phyloP scores from a whole-genome alignment of 2,113 vertebrate species.

The Maccullochella peelii region DNA sequence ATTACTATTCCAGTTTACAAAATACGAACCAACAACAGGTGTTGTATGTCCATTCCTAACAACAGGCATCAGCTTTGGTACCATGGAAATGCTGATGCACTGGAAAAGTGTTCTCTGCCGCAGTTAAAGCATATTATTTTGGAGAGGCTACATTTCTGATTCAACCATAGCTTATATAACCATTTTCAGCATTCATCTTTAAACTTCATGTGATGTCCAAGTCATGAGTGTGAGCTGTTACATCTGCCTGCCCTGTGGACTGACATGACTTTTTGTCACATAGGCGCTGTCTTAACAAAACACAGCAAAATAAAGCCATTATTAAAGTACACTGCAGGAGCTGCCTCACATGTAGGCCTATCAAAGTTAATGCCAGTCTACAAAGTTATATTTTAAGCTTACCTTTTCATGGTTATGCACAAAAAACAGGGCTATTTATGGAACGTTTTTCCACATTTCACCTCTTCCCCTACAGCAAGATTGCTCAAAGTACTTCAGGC shows the following conservation, averaged over 20 bases:
- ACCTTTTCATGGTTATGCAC: constrained; percentile 76
- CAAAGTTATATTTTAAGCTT: constrained; percentile 65
- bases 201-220: constrained; percentile 11
- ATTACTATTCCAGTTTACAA: constrained; percentile 63
- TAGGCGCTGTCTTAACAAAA: not conserved
- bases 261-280: not conserved
- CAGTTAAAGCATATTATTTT: constrained; percentile 61
- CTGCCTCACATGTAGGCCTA: not conserved
- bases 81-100: constrained; percentile 75
- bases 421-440: constrained; percentile 82
- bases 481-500: constrained; percentile 78
- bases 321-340: constrained; percentile 28
- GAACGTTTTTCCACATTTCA: constrained; percentile 85
- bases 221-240: constrained; percentile 23
- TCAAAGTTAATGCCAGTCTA: constrained; percentile 38
- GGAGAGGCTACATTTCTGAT: constrained; percentile 48
- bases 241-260: not conserved
- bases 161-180: constrained; percentile 46
- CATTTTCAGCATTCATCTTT: constrained; percentile 34
- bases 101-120: constrained; percentile 64
- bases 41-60: constrained; percentile 60
- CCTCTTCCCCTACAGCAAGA: constrained; percentile 74
- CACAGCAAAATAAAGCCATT: not conserved
- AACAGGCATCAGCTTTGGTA: constrained; percentile 51
- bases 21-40: constrained; percentile 72